Evolutionary conservation across 2,888 invertebrate species (phyloP), one percentile per base, ranked within the genome.

Genomic region (Lasioglossum calceatum): DNA sequence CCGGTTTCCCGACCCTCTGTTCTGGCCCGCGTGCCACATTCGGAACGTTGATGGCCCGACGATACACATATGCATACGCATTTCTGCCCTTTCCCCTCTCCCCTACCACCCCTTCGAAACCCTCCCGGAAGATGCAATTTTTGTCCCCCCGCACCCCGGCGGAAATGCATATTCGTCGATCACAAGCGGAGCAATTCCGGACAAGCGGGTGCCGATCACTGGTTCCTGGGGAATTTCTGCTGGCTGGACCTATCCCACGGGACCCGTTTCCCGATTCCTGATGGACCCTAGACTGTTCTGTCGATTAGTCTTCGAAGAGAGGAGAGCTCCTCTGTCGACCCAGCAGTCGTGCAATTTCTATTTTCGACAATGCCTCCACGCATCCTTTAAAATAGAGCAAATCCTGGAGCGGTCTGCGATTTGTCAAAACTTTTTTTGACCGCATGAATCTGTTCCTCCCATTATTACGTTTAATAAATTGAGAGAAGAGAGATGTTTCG

Each of bases 11-110:
- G 36, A 36, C 70, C 70, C 36, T 70, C 70, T 36, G 36, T 70
- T 39, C 23, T 10, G 39, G 50, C 14, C 64, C 36, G 77, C 77
- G 77, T 77, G 70, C 77, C 77, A 70, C 54, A 70, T 70, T 77
- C 67, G 27, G 81, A 85, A 79, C 77, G 67, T 71, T 72, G 70
- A 72, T 72, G 61, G 71, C 42, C 71, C 10, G 16, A 36, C 50
- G 72, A 71, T 82, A 64, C 78, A 86, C 86, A 87, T 86, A 87
- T 86, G 87, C 86, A 87, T 87, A 79, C n/a, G 82, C 73, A 75
- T 77, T 77, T 54, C 67, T 67, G 50, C 64, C 67, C 61, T 58
- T 8, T n/a, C 58, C n/a, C 12, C 27, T 32, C 64, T 32, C 7
- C 16, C 2, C 27, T 4, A 12, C 64, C 4, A 0, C 16, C 32